These are phyloP conservation scores for Scalopus aquaticus DNA, from an alignment of 2,113 vertebrate genomes.

Conservation along the genomic window DNA sequence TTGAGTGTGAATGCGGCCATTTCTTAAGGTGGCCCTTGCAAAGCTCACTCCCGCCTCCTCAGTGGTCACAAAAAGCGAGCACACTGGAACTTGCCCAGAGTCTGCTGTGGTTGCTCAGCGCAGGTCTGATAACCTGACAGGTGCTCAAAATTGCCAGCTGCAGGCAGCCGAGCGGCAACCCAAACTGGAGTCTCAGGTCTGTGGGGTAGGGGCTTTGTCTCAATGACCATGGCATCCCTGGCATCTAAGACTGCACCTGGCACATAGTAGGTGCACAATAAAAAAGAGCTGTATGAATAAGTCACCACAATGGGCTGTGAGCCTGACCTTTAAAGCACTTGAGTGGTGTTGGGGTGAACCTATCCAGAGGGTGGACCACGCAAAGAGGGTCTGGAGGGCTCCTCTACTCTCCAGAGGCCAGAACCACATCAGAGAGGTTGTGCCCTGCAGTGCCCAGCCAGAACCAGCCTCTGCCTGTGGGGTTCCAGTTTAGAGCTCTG, in stretches of 20 bases:
- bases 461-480: fast-evolving
- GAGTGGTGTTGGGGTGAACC: not conserved
- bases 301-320: fast-evolving
- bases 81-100: not conserved
- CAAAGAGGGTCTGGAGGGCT: too few relatives aligned
- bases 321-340: not conserved
- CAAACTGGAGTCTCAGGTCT: not conserved
- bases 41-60: not conserved
- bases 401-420: not conserved
- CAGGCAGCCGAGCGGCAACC: not conserved
- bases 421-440: not conserved
- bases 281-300: not conserved
- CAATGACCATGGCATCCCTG: not conserved
- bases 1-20: not conserved
- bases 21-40: not conserved
- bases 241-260: not conserved
- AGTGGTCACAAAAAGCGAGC: not conserved
- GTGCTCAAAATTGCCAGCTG: not conserved
- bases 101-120: not conserved
- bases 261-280: not conserved
- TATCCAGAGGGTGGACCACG: not conserved
- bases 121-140: fast-evolving
- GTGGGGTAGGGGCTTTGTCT: not conserved
- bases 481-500: not conserved
- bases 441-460: too few relatives aligned